Percentiles rank a stretch among this genome's conserved stretches.
Evolutionary conservation across 2,888 invertebrate species (phyloP).

Genomic region (Linnaemya vulpina): DNA sequence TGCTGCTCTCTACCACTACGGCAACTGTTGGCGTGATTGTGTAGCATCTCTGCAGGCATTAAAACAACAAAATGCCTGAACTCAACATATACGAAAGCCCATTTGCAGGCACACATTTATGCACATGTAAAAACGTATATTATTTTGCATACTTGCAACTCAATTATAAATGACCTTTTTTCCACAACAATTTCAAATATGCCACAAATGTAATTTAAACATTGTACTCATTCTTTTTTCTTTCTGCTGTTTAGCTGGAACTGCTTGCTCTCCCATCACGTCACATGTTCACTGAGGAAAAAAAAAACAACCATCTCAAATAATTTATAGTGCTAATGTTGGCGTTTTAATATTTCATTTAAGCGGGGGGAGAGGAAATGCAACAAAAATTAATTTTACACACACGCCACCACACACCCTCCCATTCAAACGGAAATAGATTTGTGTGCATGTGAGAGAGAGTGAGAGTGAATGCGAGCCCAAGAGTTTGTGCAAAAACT

Average conservation of each 20-base stretch:
- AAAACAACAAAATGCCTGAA: slow-evolving; percentile 31
- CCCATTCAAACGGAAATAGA: slow-evolving; percentile 21
- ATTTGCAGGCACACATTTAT: slow-evolving; percentile 1
- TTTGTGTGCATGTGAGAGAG: neutral
- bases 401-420: neutral
- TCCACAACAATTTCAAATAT: slow-evolving; percentile 68
- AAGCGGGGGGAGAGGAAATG: slow-evolving; percentile 1
- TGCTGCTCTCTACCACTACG: slow-evolving; percentile 14
- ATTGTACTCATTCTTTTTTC: slow-evolving; percentile 21
- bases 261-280: slow-evolving; percentile 4
- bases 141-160: slow-evolving; percentile 64
- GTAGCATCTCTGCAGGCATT: slow-evolving; percentile 45
- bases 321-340: slow-evolving; percentile 70
- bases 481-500: slow-evolving; percentile 30
- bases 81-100: neutral
- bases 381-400: slow-evolving; percentile 27
- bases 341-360: slow-evolving; percentile 67
- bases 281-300: slow-evolving; percentile 15
- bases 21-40: slow-evolving; percentile 24
- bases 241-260: neutral
- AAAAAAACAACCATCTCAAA: slow-evolving; percentile 42
- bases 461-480: neutral
- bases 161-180: slow-evolving; percentile 71
- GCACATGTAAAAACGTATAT: neutral
- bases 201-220: slow-evolving; percentile 71